These are phyloP conservation scores for Rhodeus uyekii DNA, from an alignment of 2,797 vertebrate genomes.

Conservation along the genomic window DNA sequence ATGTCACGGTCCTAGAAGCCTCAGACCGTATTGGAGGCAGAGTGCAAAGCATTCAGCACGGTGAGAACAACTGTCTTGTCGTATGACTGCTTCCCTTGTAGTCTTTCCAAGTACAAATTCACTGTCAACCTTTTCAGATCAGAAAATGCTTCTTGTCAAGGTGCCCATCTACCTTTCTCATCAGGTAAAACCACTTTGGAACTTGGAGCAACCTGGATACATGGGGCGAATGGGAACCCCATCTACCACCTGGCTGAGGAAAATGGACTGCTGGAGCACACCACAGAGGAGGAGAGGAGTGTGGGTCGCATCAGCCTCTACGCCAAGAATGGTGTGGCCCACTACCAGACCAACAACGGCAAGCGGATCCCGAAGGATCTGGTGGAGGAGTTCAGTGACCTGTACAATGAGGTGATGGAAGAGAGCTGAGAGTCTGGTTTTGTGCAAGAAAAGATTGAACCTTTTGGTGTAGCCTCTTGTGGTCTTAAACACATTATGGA, in stretches of 20 bases:
- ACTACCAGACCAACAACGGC: constrained; percentile 93
- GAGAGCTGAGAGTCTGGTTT: neutral
- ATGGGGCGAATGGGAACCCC: constrained; percentile 96
- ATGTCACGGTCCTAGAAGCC: constrained; percentile 96
- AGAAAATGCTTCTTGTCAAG: neutral
- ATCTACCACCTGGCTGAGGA: constrained; percentile 99
- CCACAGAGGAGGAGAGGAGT: constrained; percentile 90
- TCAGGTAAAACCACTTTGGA: constrained; percentile 94
- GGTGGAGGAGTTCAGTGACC: constrained; percentile 99
- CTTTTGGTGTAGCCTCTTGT: neutral
- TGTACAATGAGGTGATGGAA: constrained; percentile 92
- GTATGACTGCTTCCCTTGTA: neutral
- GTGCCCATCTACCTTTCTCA: neutral
- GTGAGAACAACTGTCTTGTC: constrained; percentile 71
- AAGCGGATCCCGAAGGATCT: constrained; percentile 96
- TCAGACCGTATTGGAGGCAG: constrained; percentile 93
- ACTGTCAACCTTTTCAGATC: neutral
- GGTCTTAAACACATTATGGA: neutral
- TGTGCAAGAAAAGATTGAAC: neutral
- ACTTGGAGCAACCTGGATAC: constrained; percentile 99
- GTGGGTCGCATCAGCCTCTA: constrained; percentile 97
- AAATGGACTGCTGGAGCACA: constrained; percentile 93
- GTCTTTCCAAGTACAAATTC: neutral
- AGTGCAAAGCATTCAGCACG: constrained; percentile 91
- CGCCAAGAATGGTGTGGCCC: constrained; percentile 95